A percentile compares a stretch with the other conserved stretches of the same genome.
These are phyloP conservation scores for Neodiprion fabricii DNA, from an alignment of 1,140 invertebrate species.

Conservation along the genomic window DNA sequence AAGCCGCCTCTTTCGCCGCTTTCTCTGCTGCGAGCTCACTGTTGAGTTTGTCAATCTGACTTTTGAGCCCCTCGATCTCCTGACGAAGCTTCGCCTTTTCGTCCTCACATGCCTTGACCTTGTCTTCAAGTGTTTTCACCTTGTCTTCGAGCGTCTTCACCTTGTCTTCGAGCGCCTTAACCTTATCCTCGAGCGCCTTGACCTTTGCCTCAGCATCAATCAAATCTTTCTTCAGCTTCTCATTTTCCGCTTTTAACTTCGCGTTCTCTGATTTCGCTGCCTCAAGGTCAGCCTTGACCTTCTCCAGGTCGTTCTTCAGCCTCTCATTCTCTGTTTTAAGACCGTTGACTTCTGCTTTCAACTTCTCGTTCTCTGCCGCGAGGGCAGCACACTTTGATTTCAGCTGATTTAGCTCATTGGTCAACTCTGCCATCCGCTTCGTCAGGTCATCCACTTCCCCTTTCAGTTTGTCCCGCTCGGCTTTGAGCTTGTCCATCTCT, in stretches of 20 bases:
- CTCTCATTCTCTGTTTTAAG: slow-evolving; percentile 16
- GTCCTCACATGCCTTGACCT: slow-evolving; percentile 9
- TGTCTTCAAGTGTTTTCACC: slow-evolving; percentile 18
- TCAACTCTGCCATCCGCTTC: background rate
- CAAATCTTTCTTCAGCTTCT: slow-evolving; percentile 23
- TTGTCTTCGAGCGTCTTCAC: slow-evolving; percentile 24
- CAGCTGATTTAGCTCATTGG: background rate
- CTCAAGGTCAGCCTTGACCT: slow-evolving; percentile 13
- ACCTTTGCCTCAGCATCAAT: slow-evolving; percentile 18
- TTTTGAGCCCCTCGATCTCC: slow-evolving; percentile 21
- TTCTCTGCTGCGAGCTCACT: slow-evolving; percentile 23
- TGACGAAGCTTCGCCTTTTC: slow-evolving; percentile 26
- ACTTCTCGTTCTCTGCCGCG: slow-evolving; percentile 11
- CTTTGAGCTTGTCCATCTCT: slow-evolving; percentile 24
- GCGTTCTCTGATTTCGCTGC: slow-evolving; percentile 20
- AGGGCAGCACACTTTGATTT: slow-evolving; percentile 6
- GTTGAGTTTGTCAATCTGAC: slow-evolving; percentile 23
- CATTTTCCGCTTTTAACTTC: slow-evolving; percentile 24
- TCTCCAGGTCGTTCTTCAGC: slow-evolving; percentile 11
- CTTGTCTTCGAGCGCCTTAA: slow-evolving; percentile 24
- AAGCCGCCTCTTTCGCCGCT: slow-evolving; percentile 14
- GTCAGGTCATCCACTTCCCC: slow-evolving; percentile 16
- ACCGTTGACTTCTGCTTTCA: slow-evolving; percentile 5
- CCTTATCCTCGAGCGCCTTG: slow-evolving; percentile 20
- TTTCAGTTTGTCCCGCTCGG: slow-evolving; percentile 25